Percentiles rank a stretch among this genome's conserved stretches.
Conservation (phyloP, 2,888 invertebrate genomes). For the Hydroisotoma schaefferi region DNA sequence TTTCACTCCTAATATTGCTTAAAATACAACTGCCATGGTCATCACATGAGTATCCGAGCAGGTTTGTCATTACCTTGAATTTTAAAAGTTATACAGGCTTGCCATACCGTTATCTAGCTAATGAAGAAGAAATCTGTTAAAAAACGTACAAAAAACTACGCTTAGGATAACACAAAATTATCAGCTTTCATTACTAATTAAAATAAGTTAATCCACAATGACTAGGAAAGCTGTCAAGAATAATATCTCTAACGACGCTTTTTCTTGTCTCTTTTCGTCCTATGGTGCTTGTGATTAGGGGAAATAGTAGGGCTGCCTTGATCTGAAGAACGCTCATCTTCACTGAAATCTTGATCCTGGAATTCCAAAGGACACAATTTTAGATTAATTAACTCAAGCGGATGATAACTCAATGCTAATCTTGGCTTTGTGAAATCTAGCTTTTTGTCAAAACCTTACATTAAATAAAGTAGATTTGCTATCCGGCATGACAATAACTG, state of each 20-base stretch:
- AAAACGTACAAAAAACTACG: too few species aligned
- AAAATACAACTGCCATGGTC: too few species aligned
- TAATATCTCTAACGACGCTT: constrained; percentile 50
- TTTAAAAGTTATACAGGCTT: too few species aligned
- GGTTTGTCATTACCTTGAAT: too few species aligned
- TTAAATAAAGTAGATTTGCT: constrained; percentile 47
- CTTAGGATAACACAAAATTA: too few species aligned
- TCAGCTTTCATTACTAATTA: too few species aligned
- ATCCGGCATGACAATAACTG: constrained; percentile 74
- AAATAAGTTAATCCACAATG: too few species aligned
- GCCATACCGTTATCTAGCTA: too few species aligned
- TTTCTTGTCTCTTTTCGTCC: constrained; percentile 52
- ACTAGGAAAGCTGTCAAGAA: too few species aligned
- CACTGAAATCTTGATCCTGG: constrained; percentile 43
- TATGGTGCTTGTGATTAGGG: constrained; percentile 51
- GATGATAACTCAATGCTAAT: not conserved
- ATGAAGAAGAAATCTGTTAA: too few species aligned
- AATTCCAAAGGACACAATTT: not conserved
- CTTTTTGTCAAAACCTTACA: constrained; percentile 20
- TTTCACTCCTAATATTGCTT: too few species aligned
- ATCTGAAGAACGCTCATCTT: constrained; percentile 51
- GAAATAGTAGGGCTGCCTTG: constrained; percentile 51
- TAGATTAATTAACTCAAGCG: not conserved
- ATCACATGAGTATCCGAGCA: too few species aligned
- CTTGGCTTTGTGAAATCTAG: not conserved